Evolutionary conservation across 2,797 vertebrate species (phyloP).

Genomic region (Danio choprae): DNA sequence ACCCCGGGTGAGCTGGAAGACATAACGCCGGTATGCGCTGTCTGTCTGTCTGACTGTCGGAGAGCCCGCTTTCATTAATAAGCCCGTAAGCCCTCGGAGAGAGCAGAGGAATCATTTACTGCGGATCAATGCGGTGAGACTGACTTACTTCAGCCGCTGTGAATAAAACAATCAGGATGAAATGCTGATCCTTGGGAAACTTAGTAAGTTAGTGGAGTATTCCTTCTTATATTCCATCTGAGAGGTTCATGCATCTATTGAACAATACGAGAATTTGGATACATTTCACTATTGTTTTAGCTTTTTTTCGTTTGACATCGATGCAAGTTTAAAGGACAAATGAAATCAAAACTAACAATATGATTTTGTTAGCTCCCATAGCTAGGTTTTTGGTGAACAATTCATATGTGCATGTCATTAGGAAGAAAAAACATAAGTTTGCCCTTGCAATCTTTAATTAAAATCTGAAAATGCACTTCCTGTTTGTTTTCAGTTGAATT

Average conservation of each 20-base stretch:
- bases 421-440: too few species aligned
- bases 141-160: slow-evolving; percentile 65
- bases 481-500: too few species aligned
- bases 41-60: slow-evolving; percentile 55
- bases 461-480: too few species aligned
- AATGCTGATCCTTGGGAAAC: slow-evolving; percentile 61
- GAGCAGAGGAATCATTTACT: slow-evolving; percentile 70
- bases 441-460: too few species aligned
- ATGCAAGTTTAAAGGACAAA: neutral
- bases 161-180: slow-evolving; percentile 65
- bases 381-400: too few species aligned
- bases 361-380: too few species aligned
- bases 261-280: neutral
- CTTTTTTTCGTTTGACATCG: neutral
- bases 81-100: slow-evolving; percentile 71
- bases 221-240: slow-evolving; percentile 20
- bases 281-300: neutral
- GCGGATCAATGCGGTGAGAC: slow-evolving; percentile 68
- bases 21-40: slow-evolving; percentile 22
- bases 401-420: too few species aligned
- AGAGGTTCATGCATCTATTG: slow-evolving; percentile 1
- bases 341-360: too few species aligned
- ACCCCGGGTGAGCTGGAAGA: slow-evolving; percentile 27
- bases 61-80: slow-evolving; percentile 60
- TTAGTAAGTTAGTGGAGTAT: neutral